Conservation (phyloP, 1,140 invertebrate genomes). For the Plectrocnemia conspersa region DNA sequence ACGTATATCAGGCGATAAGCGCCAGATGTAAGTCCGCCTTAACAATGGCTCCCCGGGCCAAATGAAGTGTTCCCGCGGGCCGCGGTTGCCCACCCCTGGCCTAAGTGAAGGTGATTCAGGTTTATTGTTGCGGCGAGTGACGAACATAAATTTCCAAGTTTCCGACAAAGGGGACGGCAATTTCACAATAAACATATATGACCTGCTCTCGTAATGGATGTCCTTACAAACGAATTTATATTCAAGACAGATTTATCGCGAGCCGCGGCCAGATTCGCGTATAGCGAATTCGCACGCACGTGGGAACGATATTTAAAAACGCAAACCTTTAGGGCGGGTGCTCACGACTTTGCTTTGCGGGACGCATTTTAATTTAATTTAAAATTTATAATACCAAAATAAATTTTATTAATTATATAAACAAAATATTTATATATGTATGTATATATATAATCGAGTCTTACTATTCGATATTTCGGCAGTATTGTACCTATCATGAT, state of each 20-base stretch:
- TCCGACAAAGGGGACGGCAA: constrained; percentile 18
- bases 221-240: constrained; percentile 13
- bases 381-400: no score
- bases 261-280: not conserved
- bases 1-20: no score
- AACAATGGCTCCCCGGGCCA: not conserved
- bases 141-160: constrained; percentile 23
- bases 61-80: not conserved
- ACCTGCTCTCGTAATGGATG: constrained; percentile 5
- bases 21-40: no score
- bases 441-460: no score
- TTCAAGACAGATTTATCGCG: constrained; percentile 17
- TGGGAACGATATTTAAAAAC: no score
- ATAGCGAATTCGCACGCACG: no score
- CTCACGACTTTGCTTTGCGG: not conserved
- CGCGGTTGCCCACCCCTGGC: not conserved
- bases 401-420: no score
- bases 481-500: no score
- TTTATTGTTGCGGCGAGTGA: constrained; percentile 14
- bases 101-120: constrained; percentile 8
- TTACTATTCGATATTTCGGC: no score
- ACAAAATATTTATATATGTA: no score
- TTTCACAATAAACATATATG: constrained; percentile 15
- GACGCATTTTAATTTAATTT: no score
- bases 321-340: not conserved